Conservation (phyloP, 2,797 vertebrate genomes). For the Otolemur crassicaudatus region DNA sequence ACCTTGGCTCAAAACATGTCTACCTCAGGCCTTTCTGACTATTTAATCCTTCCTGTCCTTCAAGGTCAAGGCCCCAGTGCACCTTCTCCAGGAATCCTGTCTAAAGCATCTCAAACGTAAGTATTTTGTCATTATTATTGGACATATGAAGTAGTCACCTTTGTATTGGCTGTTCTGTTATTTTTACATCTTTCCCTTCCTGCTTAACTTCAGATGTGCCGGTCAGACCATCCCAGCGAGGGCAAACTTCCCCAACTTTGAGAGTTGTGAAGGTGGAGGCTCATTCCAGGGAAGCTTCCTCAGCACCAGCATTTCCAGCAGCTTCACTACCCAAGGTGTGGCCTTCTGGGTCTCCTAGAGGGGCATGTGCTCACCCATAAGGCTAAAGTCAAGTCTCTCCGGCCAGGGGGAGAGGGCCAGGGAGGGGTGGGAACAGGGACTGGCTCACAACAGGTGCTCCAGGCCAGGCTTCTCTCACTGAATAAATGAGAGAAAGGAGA, state of each 20-base stretch:
- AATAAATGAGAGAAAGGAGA: not conserved
- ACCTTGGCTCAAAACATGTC: not conserved
- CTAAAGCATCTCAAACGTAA: not conserved
- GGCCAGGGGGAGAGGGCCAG: not conserved
- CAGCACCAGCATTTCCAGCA: not conserved
- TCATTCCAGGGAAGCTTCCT: not conserved
- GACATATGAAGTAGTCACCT: not conserved
- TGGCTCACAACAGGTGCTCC: not conserved
- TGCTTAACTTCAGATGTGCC: not conserved
- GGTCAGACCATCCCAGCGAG: not conserved
- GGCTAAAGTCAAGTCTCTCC: not conserved
- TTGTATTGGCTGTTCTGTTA: not conserved
- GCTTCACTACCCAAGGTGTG: not conserved
- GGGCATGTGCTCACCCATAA: not conserved
- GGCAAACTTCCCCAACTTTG: not conserved
- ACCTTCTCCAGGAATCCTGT: not conserved
- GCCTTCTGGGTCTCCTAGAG: not conserved
- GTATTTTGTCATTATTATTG: not conserved
- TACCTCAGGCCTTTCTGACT: not conserved
- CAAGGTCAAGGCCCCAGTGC: slow-evolving; percentile 1
- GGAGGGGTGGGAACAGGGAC: not conserved
- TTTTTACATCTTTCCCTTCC: not conserved
- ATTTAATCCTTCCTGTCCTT: slow-evolving; percentile 21
- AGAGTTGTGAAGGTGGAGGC: not conserved
- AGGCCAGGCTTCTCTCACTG: not conserved